Evolutionary conservation across 1,140 invertebrate genomes (phyloP), one percentile per base, ranked within the genome.

Genomic region (Hesperophylax magnus): DNA sequence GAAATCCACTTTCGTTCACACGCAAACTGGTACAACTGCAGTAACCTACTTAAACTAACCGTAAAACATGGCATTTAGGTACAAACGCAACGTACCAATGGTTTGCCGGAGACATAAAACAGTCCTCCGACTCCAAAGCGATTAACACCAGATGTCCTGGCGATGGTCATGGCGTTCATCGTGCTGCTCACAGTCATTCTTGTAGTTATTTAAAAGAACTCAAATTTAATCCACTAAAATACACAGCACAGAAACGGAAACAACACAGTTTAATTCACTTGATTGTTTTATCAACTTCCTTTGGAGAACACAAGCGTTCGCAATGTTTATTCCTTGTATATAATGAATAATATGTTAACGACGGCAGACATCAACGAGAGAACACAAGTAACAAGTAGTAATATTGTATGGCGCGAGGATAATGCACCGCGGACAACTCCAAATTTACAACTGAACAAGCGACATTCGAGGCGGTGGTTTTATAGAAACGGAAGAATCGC

Each of bases 151-250:
- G 88, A 88, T 81, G 88, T 86, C 88, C 89, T 87, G 82, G 88
- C 88, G 71, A 90, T 87, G 85, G 88, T 88, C 74, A 90, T 87
- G 85, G 88, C 89, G 84, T 89, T 90, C 88, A 90, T 89, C 84
- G 89, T 89, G 85, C 89, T 90, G 79, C 88, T 87, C 80, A 90
- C 89, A 63, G 89, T 90, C 89, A 90, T 90, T 82, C 76, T 65
- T 20, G 34, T 47, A 53, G 47, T 24, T 58, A 56, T 34, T 22
- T 6, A 58, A 17, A 58, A 8, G 60, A 39, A 76, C 56, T 74
- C 39, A 17, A 65, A 77, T 69, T 56, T 61, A 71, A 56, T 67
- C 60, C 34, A 67, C 47, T 58, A 22, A 72, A 71, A 67, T 22
- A 63, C 54, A 74, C 69, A 63, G 54, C 58, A 61, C 54, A 27